Conservation (phyloP, 2,797 vertebrate genomes). For the Chrosomus eos region DNA sequence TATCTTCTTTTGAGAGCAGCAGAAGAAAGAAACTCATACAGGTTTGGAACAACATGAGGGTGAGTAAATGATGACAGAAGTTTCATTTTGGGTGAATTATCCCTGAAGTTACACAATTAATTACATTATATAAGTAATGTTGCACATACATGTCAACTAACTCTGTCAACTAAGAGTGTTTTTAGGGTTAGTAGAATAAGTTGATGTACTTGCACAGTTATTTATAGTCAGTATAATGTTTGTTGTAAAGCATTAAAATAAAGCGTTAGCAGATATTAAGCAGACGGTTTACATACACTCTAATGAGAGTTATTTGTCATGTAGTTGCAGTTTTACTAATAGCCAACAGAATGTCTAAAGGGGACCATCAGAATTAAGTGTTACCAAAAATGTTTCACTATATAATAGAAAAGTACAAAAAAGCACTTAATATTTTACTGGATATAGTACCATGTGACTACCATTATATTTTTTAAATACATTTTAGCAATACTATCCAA, state of each 20-base stretch:
- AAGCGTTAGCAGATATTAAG: neutral
- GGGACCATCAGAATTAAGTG: neutral
- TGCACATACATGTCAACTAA: neutral
- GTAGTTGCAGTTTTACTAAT: neutral
- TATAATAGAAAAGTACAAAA: neutral
- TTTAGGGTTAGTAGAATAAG: neutral
- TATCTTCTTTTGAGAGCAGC: too few relatives aligned
- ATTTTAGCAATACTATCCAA: neutral
- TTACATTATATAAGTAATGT: neutral
- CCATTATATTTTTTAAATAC: neutral
- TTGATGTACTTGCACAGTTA: neutral
- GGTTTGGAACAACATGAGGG: too few relatives aligned
- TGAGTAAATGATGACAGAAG: too few relatives aligned
- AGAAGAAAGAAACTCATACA: too few relatives aligned
- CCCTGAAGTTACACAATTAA: too few relatives aligned
- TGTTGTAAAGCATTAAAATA: neutral
- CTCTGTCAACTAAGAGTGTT: too few relatives aligned
- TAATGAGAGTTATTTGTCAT: neutral
- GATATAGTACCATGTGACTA: neutral
- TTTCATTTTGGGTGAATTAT: too few relatives aligned
- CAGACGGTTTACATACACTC: neutral
- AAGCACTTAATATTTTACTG: neutral
- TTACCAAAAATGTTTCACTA: neutral
- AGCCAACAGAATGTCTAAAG: neutral
- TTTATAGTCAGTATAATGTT: neutral